phyloP scores from a whole-genome alignment of 2,888 invertebrate species.

The Leptinotarsa peninsularis region DNA sequence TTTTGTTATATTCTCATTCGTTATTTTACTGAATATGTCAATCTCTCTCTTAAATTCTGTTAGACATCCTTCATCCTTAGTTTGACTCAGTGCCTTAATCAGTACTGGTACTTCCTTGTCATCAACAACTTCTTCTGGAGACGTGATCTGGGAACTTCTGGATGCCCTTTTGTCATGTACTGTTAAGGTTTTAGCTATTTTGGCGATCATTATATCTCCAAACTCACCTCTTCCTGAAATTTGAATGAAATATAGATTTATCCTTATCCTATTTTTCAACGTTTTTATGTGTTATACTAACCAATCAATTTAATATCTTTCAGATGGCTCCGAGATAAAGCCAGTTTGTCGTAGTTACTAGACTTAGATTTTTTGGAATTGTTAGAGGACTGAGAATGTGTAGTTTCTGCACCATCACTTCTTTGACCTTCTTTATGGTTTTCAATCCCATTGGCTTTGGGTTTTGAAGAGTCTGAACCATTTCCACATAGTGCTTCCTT shows the following conservation, averaged over 20 bases:
- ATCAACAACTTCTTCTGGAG: conserved; percentile 56
- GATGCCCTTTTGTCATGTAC: conserved; percentile 53
- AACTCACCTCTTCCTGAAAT: conserved; percentile 81
- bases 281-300: conserved; percentile 24
- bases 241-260: too few species aligned
- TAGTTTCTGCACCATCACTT: conserved; percentile 77
- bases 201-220: conserved; percentile 90
- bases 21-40: conserved; percentile 86
- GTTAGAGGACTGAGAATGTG: conserved; percentile 69
- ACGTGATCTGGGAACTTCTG: conserved; percentile 48
- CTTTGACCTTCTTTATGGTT: conserved; percentile 72
- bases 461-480: conserved; percentile 63
- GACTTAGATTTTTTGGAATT: conserved; percentile 74
- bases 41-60: conserved; percentile 90
- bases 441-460: conserved; percentile 73
- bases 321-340: conserved; percentile 79
- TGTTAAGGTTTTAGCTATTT: conserved; percentile 56
- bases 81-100: conserved; percentile 81
- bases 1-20: conserved; percentile 84
- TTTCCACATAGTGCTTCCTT: conserved; percentile 71
- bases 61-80: conserved; percentile 81
- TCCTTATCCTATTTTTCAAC: neutral
- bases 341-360: conserved; percentile 79
- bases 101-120: conserved; percentile 71
- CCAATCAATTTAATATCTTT: conserved; percentile 75